Base-by-base conservation (phyloP, 2,113 vertebrate species). In the Pituophis catenifer region DNA sequence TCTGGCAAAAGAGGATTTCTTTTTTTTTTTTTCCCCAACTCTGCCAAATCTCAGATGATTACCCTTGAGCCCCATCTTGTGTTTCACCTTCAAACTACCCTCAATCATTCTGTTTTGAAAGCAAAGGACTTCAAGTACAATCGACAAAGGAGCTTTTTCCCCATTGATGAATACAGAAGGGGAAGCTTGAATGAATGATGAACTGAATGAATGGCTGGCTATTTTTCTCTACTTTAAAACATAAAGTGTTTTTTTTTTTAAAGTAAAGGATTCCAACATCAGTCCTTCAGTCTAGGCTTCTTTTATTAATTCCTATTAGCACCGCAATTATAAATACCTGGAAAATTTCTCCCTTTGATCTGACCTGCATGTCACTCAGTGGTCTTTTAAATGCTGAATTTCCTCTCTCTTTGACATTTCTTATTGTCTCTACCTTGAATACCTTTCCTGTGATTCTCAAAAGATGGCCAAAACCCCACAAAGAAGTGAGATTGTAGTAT, bases 321-420 rank as follows among this genome's bases (percentile, higher is more conserved):
- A 97, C 97, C 95, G 95, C 96, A 97, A 96, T 98, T 96, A 97
- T 93, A 97, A 97, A 97, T 97, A 97, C 96, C 96, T 97, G 96
- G 96, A 97, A 97, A 97, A 97, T 90, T 96, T 95, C 93, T 96
- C 93, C 94, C 98, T 98, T 98, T 98, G 98, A 98, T 98, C 97
- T 97, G 70, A 91, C 55, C 94, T 1, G n/a, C 96, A 93, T 97
- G 97, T 98, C 98, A 98, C 95, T 98, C 97, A 98, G 86, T 94
- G 96, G 96, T 95, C 97, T 97, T 98, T 98, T 97, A 97, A 98
- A 97, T 89, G 96, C 91, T 93, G 95, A 96, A 94, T 96, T 96
- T 95, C 96, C 96, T 95, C 96, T 98, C 95, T 97, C 93, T 96
- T 95, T 97, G 98, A 98, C 97, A 92, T 98, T 97, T 95, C 91